These are phyloP conservation scores for Rynchops niger DNA, from an alignment of 2,113 vertebrate genomes.

Conservation along the genomic window DNA sequence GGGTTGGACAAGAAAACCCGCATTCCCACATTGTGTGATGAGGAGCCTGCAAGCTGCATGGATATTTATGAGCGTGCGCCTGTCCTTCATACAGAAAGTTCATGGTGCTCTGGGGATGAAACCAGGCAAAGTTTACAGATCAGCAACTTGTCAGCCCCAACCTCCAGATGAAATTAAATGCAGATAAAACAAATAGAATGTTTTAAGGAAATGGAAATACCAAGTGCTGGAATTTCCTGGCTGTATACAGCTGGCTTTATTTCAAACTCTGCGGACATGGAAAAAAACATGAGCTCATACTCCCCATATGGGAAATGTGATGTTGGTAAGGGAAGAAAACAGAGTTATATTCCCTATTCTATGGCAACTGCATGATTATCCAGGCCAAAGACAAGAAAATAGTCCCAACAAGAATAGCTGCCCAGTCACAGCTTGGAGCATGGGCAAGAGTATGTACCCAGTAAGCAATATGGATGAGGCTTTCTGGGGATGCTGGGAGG, in stretches of 20 bases:
- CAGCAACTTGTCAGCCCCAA: conserved; percentile 46
- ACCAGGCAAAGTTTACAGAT: conserved; percentile 54
- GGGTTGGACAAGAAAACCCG: not conserved
- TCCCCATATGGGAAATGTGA: conserved; percentile 37
- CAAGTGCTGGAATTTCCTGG: conserved; percentile 40
- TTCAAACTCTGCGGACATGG: conserved; percentile 49
- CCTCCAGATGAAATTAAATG: conserved; percentile 34
- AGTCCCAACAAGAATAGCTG: not conserved
- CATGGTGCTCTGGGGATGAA: conserved; percentile 33
- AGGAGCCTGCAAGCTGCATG: not conserved
- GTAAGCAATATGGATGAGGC: not conserved
- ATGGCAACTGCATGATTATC: not conserved
- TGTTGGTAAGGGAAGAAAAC: conserved; percentile 15
- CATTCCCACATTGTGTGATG: fast-evolving
- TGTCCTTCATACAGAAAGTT: conserved; percentile 7
- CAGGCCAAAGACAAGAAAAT: not conserved
- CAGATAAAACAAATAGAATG: conserved; percentile 59
- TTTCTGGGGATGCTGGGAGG: not conserved
- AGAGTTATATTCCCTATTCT: not conserved
- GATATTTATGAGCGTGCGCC: not conserved
- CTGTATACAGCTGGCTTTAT: conserved; percentile 36
- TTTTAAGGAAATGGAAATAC: conserved; percentile 65
- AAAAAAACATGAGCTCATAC: conserved; percentile 48
- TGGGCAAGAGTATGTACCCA: not conserved
- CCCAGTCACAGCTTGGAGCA: not conserved